Evolutionary conservation across 2,797 vertebrate species (phyloP), one percentile per base, ranked within the genome.

Genomic region (Schizopygopsis pylzovi): DNA sequence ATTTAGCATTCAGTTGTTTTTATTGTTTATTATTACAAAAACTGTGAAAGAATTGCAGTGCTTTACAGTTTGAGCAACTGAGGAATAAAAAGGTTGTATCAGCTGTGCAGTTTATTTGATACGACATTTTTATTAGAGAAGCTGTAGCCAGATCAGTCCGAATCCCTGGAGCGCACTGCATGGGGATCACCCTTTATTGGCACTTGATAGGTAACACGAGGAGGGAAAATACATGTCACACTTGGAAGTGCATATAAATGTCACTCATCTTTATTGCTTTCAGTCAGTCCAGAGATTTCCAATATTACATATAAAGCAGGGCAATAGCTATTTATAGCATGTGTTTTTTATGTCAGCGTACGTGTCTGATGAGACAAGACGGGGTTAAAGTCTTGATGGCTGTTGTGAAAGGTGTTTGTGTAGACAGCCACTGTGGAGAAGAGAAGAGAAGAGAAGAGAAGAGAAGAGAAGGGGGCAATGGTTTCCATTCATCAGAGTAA

Each of bases 401-500:
- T 86, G 80, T 72, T 86, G 33, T 75, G 59, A 52, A n/a, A 65
- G 67, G 47, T 84, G 76, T 80, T 87, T 83, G 59, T 63, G 41
- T 39, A 43, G 75, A 41, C 16, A 7, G 76, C 18, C 18, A 52
- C 39, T 45, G 20, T 79, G 56, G 41, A 72, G 70, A 47, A 72
- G 68, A 71, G 68, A 45, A 45, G 68, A 71, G 68, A 45, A 71
- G 70, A 72, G 70, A 47, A 47, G 71, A 47, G 71, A 41, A 70
- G 70, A 72, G 41, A 33, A 52, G 72, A 75, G 72, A 33, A 20
- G 47, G 28, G 73, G 33, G 52, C 75, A 15, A 45, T 54, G 78
- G 80, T 76, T 86, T 95, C 87, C 90, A 94, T 94, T 94, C 85
- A 95, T 94, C 91, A 91, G 68, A 87, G 77, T 90, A 88, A 92